Percentiles rank a stretch among this genome's conserved stretches.
These are phyloP conservation scores for Parnassius mnemosyne DNA, from an alignment of 2,888 invertebrate species.

Conservation along the genomic window DNA sequence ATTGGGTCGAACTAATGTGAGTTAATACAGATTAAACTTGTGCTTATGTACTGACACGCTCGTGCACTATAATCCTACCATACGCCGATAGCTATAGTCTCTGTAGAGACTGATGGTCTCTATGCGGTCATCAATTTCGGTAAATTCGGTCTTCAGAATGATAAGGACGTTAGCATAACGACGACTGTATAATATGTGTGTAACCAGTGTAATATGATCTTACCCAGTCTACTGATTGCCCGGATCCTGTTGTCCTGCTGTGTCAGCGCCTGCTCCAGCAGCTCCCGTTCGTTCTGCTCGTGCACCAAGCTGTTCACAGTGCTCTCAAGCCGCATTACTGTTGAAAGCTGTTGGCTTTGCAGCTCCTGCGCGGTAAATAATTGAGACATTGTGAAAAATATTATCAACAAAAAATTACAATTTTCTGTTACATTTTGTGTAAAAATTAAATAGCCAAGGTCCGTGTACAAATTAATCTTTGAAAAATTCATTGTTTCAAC, in stretches of 20 bases:
- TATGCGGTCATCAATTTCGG: too few species aligned
- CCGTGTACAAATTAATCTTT: too few species aligned
- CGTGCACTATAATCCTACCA: too few species aligned
- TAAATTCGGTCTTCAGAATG: background rate
- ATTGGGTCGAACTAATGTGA: too few species aligned
- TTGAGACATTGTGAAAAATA: background rate
- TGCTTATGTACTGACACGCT: too few species aligned
- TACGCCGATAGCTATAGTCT: too few species aligned
- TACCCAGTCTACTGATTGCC: conserved; percentile 60
- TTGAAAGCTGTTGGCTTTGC: conserved; percentile 74
- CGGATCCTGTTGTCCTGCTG: conserved; percentile 67
- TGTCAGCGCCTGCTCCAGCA: conserved; percentile 67
- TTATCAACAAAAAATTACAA: too few species aligned
- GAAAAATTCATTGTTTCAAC: too few species aligned
- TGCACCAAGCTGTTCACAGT: conserved; percentile 69
- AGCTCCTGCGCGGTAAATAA: conserved; percentile 52
- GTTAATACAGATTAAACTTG: too few species aligned
- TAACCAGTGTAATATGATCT: conserved; percentile 6
- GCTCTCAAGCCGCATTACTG: conserved; percentile 72
- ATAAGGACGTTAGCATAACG: background rate
- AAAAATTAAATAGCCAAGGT: too few species aligned
- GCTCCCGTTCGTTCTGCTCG: conserved; percentile 69
- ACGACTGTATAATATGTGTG: background rate
- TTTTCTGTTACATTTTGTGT: too few species aligned
- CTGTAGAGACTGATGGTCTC: too few species aligned